A percentile compares a stretch with the other conserved stretches of the same genome.
Conservation (phyloP, 2,113 vertebrate species). For the Plecturocebus donacophilus region DNA sequence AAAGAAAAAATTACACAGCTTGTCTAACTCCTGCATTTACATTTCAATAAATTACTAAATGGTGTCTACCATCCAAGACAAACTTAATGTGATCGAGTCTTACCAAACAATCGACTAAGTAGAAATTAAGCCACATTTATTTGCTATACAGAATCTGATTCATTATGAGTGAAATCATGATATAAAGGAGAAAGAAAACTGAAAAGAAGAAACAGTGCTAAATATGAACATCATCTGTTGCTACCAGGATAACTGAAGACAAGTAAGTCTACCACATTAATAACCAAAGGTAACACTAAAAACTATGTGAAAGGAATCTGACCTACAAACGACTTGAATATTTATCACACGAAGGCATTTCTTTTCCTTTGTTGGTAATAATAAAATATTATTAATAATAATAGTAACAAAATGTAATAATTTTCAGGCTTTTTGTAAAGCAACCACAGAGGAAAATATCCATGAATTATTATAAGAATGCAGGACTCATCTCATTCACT, state of each 20-base stretch:
- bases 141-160: not conserved
- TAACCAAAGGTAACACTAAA: not conserved
- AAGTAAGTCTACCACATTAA: not conserved
- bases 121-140: not conserved
- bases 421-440: slow-evolving; percentile 71
- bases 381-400: not conserved
- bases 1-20: not conserved
- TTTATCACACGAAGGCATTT: slow-evolving; percentile 58
- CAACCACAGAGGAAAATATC: slow-evolving; percentile 68
- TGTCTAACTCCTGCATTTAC: not conserved
- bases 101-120: not conserved
- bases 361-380: slow-evolving; percentile 22
- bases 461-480: slow-evolving; percentile 66
- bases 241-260: not conserved
- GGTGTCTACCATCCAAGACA: not conserved
- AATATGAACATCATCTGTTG: not conserved
- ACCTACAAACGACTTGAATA: slow-evolving; percentile 55
- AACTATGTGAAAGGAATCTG: not conserved
- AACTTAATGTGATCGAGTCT: not conserved
- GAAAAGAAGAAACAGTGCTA: not conserved
- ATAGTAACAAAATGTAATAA: slow-evolving; percentile 22
- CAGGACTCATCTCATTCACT: slow-evolving; percentile 73
- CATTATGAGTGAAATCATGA: not conserved
- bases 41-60: not conserved
- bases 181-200: not conserved